Evolutionary conservation across 1,140 invertebrate genomes (phyloP), one percentile per base, ranked within the genome.

Genomic region (Eupeodes corollae): DNA sequence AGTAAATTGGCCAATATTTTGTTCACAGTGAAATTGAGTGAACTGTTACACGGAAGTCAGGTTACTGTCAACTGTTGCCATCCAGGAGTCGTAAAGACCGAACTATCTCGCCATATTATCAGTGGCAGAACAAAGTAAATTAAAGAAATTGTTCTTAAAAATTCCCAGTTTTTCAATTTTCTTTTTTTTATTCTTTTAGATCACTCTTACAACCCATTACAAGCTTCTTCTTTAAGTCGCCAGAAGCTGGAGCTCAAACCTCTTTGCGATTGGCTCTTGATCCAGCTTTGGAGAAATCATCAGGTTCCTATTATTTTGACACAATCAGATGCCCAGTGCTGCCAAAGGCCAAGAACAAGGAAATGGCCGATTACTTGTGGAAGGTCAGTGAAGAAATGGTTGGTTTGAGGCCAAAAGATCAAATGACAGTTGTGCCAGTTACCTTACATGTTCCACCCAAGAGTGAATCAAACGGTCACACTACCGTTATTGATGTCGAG

Each of bases 1-100:
- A 86, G 83, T 59, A 88, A 89, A 73, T 54, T 88, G 48, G 82
- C 83, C 6, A 84, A 88, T 54, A 63, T 86, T 18, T 62, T 88
- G n/a, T 88, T 88, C 54, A 77, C 78, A 0, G 72, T 68, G 31
- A 80, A 85, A 62, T 61, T 88, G 8, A 66, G 73, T 2, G 65
- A 65, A 33, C 63, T 72, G 52, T 57, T 87, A 1, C 62, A 78
- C 73, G 77, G 56, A 19, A 73, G 73, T 0, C 75, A 74, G 11
- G 75, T 88, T 2, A 81, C 75, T 15, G 75, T 76, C 2, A 86
- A 86, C 58, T 73, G 77, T 33, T 64, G 85, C 1, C 84, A 88
- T 61, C 84, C 84, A 10, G 85, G 84, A 3, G 71, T 84, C 2
- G 80, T 87, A 26, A 73, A 73, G 37, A 91, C 88, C 0, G 82